Percentiles rank a stretch among this genome's conserved stretches.
Conservation (phyloP, 2,888 invertebrate species). For the Pediacus dermestoides region DNA sequence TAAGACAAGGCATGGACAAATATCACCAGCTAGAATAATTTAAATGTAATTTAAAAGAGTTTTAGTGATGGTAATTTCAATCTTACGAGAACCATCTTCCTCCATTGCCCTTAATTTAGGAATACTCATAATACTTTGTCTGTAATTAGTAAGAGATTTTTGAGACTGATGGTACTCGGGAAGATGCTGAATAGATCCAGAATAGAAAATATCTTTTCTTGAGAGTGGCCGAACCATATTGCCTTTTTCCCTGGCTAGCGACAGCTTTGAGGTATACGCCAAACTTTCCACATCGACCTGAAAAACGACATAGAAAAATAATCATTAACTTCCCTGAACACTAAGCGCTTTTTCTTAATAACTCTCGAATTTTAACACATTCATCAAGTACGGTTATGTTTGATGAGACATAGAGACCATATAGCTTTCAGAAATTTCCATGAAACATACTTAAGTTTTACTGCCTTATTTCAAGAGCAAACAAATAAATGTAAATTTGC, state of each 20-base stretch:
- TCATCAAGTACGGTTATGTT: no score
- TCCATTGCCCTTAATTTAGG: constrained; percentile 60
- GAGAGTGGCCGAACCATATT: constrained; percentile 86
- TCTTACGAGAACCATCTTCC: constrained; percentile 65
- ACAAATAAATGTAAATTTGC: constrained; percentile 11
- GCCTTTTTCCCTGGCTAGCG: constrained; percentile 54
- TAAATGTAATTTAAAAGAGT: background rate
- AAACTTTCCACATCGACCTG: constrained; percentile 66
- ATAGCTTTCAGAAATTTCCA: no score
- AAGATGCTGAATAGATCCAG: constrained; percentile 89
- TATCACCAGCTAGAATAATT: constrained; percentile 62
- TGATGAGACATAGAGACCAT: no score
- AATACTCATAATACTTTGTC: constrained; percentile 87
- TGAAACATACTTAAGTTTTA: no score
- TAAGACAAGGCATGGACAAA: constrained; percentile 75
- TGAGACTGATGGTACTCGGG: constrained; percentile 92
- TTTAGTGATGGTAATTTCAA: background rate
- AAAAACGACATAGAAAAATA: no score
- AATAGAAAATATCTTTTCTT: constrained; percentile 96
- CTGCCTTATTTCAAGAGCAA: no score
- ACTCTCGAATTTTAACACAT: no score
- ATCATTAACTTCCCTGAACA: background rate
- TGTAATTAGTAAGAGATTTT: constrained; percentile 83
- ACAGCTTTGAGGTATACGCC: constrained; percentile 64
- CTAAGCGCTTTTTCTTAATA: no score